Conservation (phyloP, 2,113 vertebrate genomes). For the Etia nguti region DNA sequence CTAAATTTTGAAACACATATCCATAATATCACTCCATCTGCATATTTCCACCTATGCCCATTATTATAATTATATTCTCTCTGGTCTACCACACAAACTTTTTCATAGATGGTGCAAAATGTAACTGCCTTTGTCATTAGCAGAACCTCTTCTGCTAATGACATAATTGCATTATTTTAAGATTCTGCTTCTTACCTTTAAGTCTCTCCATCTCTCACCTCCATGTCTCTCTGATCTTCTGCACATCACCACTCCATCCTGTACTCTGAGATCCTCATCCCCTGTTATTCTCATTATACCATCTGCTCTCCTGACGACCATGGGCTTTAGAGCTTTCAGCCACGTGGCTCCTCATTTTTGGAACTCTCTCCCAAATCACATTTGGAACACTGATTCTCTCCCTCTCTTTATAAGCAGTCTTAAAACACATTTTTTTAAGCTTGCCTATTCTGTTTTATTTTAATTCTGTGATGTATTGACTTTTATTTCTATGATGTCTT, state of each 20-base stretch:
- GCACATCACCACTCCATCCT: background rate
- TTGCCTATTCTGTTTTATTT: background rate
- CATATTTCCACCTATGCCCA: too few relatives aligned
- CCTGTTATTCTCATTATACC: background rate
- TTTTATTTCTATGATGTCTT: fast-evolving
- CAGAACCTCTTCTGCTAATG: too few relatives aligned
- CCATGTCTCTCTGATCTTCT: background rate
- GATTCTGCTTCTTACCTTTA: background rate
- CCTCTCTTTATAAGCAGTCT: background rate
- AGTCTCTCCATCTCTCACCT: background rate
- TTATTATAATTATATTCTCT: too few relatives aligned
- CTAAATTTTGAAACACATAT: too few relatives aligned
- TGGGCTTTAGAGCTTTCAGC: background rate
- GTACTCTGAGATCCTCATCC: background rate
- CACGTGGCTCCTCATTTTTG: background rate
- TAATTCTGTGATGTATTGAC: background rate
- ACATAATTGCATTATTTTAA: too few relatives aligned
- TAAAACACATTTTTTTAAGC: background rate
- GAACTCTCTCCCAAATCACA: background rate
- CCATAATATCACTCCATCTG: too few relatives aligned
- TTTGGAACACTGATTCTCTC: background rate
- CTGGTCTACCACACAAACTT: too few relatives aligned
- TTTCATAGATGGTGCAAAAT: too few relatives aligned
- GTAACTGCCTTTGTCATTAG: too few relatives aligned
- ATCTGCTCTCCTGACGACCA: background rate